Evolutionary conservation across 2,888 invertebrate genomes (phyloP), one percentile per base, ranked within the genome.

Genomic region (Paralinhomoeus sp.): DNA sequence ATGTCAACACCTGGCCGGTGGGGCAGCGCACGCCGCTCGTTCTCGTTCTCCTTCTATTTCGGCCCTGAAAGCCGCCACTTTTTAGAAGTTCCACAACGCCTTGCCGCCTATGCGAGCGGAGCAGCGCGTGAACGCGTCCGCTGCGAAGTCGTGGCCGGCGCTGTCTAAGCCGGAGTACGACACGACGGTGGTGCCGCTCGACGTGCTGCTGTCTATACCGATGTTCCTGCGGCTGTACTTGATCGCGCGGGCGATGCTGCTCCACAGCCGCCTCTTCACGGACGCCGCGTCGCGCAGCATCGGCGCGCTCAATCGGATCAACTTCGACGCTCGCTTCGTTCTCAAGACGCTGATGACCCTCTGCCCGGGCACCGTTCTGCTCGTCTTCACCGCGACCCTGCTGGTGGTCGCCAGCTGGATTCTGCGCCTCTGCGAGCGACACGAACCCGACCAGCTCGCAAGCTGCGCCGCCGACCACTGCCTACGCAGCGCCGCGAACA

Each of bases 351-450:
- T 99, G 57, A 99, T 99, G 97, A 97, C 97, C 64, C 91, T 99
- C 67, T 97, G 93, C 68, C 97, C 97, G 44, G 70, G 91, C 78
- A 67, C 91, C 77, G 89, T 97, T 57, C 75, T 97, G 58, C 73
- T 93, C 62, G 89, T 91, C 55, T 91, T 97, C 73, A 97, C 97
- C 82, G 85, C 93, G 53, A 89, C 91, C 12, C 72, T 97, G 50
- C 99, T 97, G 97, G 85, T 99, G 66, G 89, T 97, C 60, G 93
- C 93, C 53, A 89, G 87, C 62, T 97, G 97, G 97, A 87, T 89
- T 50, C 71, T 99, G 56, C 75, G 97, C 54, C 85, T 91, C 59
- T 97, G 97, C 67, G 97, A 99, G 73, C 80, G 93, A 89, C 91
- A 71, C 72, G 52, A 36, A 17, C 36, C n/a, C n/a, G 18, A 36